These are phyloP conservation scores for Nipponacmea schrenckii DNA, from an alignment of 2,888 invertebrate species.

Conservation along the genomic window DNA sequence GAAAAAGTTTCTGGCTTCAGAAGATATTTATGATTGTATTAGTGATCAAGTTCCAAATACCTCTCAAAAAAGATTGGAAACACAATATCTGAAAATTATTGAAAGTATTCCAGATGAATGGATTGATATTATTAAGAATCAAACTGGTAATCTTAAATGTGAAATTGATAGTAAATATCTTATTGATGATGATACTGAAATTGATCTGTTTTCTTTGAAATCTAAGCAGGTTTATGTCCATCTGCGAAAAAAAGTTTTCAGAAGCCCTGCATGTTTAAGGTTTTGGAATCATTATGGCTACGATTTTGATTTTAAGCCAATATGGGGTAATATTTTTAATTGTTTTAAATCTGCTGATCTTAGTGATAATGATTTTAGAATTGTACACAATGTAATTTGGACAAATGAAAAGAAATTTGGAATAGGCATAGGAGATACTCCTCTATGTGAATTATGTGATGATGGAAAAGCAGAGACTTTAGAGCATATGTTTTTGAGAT, in stretches of 20 bases:
- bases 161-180: no score
- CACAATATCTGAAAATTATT: background rate
- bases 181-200: no score
- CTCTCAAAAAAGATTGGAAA: background rate
- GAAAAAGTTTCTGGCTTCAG: background rate
- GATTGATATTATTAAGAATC: background rate
- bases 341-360: background rate
- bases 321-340: background rate
- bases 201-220: no score
- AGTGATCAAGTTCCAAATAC: background rate
- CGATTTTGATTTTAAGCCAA: background rate
- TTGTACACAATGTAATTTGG: background rate
- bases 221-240: background rate
- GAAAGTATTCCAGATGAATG: background rate
- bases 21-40: background rate
- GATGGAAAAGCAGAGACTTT: no score
- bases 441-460: background rate
- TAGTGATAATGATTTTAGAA: background rate
- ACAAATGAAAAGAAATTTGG: background rate
- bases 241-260: background rate
- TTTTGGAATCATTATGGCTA: background rate
- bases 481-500: no score
- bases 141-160: no score
- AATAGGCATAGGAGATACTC: background rate
- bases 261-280: background rate